A percentile compares a stretch with the other conserved stretches of the same genome.
phyloP scores from a whole-genome alignment of 2,888 invertebrate genomes.

The Achlya flavicornis region DNA sequence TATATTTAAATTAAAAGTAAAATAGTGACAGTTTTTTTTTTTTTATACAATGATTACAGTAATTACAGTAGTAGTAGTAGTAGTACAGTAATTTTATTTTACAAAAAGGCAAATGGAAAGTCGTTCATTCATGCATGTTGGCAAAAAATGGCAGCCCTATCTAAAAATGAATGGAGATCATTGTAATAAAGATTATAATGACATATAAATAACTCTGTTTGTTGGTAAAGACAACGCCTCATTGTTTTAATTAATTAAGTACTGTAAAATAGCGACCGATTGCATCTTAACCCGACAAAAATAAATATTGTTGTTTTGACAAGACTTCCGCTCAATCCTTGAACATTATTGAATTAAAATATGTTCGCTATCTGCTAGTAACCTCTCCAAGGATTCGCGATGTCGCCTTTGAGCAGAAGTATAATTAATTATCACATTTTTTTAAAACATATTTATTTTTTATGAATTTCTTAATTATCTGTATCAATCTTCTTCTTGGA shows the following conservation, averaged over 20 bases:
- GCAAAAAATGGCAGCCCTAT: background rate
- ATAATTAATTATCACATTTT: too few relatives aligned
- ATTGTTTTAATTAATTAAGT: background rate
- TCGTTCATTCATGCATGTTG: background rate
- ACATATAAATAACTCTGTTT: background rate
- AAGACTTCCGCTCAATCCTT: background rate
- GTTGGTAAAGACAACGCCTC: background rate
- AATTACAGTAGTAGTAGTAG: too few relatives aligned
- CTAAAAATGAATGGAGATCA: background rate
- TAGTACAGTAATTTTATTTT: too few relatives aligned
- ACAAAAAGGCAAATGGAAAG: too few relatives aligned
- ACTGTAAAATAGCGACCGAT: background rate
- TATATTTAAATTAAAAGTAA: too few relatives aligned
- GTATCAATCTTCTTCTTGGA: too few relatives aligned
- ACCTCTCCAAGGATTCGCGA: background rate
- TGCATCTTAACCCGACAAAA: background rate
- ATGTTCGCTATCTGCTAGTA: background rate
- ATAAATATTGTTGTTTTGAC: constrained; percentile 8
- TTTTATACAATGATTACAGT: too few relatives aligned
- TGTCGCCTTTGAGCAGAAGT: too few relatives aligned
- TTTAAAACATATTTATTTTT: too few relatives aligned
- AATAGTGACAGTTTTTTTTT: too few relatives aligned
- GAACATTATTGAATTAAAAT: constrained; percentile 4
- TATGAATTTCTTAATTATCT: too few relatives aligned
- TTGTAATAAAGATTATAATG: background rate